Evolutionary conservation across 2,797 vertebrate species (phyloP).

Genomic region (Sebastes dallii): DNA sequence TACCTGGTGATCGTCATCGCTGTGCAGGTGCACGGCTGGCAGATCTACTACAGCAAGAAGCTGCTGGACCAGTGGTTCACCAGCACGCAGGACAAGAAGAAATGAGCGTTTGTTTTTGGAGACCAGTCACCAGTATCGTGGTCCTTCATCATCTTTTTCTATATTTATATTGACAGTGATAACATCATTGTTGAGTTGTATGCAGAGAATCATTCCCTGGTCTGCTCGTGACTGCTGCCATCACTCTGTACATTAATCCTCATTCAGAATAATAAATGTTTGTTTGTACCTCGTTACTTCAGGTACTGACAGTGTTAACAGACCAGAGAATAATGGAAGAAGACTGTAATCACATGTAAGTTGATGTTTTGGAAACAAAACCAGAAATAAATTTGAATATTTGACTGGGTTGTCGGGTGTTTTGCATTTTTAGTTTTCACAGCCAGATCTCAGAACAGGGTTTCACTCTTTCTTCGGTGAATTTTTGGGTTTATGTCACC

Average conservation of each 20-base stretch:
- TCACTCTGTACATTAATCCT: background rate
- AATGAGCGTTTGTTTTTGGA: constrained; percentile 65
- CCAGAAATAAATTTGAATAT: background rate
- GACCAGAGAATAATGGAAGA: background rate
- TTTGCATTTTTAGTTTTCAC: background rate
- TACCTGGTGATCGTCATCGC: constrained; percentile 92
- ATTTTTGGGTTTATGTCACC: background rate
- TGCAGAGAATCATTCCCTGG: background rate
- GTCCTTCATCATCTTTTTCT: constrained; percentile 23
- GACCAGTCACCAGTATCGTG: background rate
- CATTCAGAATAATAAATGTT: background rate
- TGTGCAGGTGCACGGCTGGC: constrained; percentile 95
- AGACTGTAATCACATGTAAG: background rate
- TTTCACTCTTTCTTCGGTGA: background rate
- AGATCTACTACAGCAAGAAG: constrained; percentile 98
- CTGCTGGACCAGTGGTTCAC: constrained; percentile 97
- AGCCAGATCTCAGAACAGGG: background rate
- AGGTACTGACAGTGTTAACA: background rate
- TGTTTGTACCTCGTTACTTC: background rate
- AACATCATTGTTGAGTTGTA: background rate
- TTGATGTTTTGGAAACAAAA: background rate
- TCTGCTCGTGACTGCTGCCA: background rate
- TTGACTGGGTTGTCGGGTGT: background rate
- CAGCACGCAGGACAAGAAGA: constrained; percentile 95
- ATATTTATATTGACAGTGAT: constrained; percentile 49